Evolutionary conservation across 2,797 vertebrate species (phyloP), one percentile per base, ranked within the genome.

Genomic region (Crenuchus spilurus): DNA sequence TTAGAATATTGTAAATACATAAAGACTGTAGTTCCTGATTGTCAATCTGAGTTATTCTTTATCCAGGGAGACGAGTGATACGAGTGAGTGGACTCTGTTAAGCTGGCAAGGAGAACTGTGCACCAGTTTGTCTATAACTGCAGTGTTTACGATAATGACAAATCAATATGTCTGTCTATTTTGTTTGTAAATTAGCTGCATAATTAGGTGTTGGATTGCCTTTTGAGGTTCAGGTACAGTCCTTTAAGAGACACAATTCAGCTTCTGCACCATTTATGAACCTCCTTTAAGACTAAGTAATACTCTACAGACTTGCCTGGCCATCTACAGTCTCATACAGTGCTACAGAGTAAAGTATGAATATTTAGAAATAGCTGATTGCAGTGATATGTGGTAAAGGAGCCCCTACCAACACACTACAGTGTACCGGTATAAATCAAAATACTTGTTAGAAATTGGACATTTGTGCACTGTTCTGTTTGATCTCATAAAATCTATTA

Each of bases 11-110:
- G 1, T 72, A 42, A 63, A n/a, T 28, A 14, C n/a, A 4, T 46
- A 9, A 2, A 13, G n/a, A 18, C 2, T 8, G 28, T 11, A 24
- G 72, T 81, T 84, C 84, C 80, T 82, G 80, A 74, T 76, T 69
- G 69, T 80, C 80, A 80, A 62, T 65, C 60, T 79, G 85, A 87
- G 85, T 81, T 83, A 87, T 87, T 88, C 63, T 82, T 57, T 33
- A 55, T 26, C 11, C 28, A 28, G 16, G 70, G 10, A 64, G 44
- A 37, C 35, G 37, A 44, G 35, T 35, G 14, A 6, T 49, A 2
- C 6, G 20, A 39, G 22, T 13, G 3, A 16, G 14, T 3, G 20
- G 51, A 72, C 62, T 87, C 83, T 84, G 78, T 86, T 82, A 63
- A 44, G 0, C 46, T 33, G 75, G 84, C 84, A 87, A 66, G 80